A percentile compares a stretch with the other conserved stretches of the same genome.
These are phyloP conservation scores for Channa argus DNA, from an alignment of 2,113 vertebrate genomes.

Conservation along the genomic window DNA sequence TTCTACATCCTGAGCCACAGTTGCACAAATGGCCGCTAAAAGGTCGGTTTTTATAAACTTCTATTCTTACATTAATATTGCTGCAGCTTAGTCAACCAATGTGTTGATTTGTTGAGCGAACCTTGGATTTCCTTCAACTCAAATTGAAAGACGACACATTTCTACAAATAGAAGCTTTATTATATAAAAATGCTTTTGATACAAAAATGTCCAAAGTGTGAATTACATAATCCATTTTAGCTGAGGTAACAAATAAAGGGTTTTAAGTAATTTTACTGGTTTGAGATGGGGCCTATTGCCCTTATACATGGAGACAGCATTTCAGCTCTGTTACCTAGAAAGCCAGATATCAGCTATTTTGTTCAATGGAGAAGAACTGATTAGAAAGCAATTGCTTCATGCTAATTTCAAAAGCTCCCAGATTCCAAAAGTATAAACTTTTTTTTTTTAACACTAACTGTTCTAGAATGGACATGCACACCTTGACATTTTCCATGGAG, in stretches of 20 bases:
- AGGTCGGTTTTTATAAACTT: too few relatives aligned
- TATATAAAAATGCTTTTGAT: conserved; percentile 87
- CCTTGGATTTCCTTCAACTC: background rate
- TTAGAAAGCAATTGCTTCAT: background rate
- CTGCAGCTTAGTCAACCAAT: background rate
- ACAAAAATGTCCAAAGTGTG: conserved; percentile 80
- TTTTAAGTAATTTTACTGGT: conserved; percentile 65
- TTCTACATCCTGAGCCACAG: too few relatives aligned
- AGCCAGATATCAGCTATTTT: background rate
- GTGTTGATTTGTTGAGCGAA: background rate
- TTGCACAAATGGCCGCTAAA: too few relatives aligned
- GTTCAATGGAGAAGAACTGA: background rate
- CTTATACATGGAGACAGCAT: background rate
- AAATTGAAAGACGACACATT: conserved; percentile 29
- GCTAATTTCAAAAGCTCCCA: background rate
- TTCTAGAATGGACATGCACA: background rate
- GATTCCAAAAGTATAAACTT: too few relatives aligned
- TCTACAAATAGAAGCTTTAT: conserved; percentile 87
- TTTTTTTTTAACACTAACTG: background rate
- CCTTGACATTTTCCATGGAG: background rate
- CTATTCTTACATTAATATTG: background rate
- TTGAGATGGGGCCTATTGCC: conserved; percentile 27
- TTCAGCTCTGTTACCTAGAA: conserved; percentile 2
- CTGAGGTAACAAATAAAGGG: conserved; percentile 59
- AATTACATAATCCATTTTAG: conserved; percentile 78